Conservation (phyloP, 1,140 invertebrate genomes). For the Alviniconcha marisindica region DNA sequence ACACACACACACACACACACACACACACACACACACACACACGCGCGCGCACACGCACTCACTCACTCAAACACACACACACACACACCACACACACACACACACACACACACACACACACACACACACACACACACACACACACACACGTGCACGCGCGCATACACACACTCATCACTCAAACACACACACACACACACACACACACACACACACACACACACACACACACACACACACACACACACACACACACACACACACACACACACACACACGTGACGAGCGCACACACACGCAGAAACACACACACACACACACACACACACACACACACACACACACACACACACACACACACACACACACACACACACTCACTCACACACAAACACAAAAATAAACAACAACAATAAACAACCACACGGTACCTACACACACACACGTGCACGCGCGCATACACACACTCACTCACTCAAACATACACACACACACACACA, state of each 20-base stretch:
- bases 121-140: conserved; percentile 2
- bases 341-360: too few species aligned
- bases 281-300: too few species aligned
- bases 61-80: too few species aligned
- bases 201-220: neutral
- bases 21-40: neutral
- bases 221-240: neutral
- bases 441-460: too few species aligned
- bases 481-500: too few species aligned
- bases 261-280: neutral
- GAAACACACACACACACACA: too few species aligned
- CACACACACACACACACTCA: too few species aligned
- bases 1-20: neutral
- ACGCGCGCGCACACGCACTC: neutral
- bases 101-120: neutral
- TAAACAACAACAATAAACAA: too few species aligned
- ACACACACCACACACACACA: neutral
- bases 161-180: neutral
- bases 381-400: too few species aligned
- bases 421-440: too few species aligned
- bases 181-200: neutral
- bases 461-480: too few species aligned
- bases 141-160: neutral
- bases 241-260: neutral
- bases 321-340: too few species aligned